Evolutionary conservation across 2,797 vertebrate genomes (phyloP), one percentile per base, ranked within the genome.

Genomic region (Phrynocephalus forsythii): DNA sequence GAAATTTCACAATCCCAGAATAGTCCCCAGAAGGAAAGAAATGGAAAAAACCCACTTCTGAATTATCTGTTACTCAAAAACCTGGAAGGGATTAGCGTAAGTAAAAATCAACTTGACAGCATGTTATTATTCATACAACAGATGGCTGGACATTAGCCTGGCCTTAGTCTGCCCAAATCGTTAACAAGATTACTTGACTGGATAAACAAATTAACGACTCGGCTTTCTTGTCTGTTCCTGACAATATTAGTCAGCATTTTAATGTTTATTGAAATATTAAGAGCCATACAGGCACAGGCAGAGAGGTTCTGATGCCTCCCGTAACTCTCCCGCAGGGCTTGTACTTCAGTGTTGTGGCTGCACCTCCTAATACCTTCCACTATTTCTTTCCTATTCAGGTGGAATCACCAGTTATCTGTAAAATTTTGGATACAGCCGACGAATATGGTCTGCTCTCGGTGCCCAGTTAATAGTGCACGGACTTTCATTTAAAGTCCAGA

Each of bases 321-420:
- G 18, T 33, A 44, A 16, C 26, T 26, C 11, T 13, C 48, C 10
- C 1, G 8, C 15, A 10, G 11, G 52, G 52, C 13, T 22, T 63
- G 20, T 79, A 16, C n/a, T 52, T n/a, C n/a, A n/a, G 5, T 20
- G 33, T 69, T 52, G n/a, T 78, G 38, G 48, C 30, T 68, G 13
- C 9, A 50, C 76, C 48, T 28, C 13, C 33, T 60, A n/a, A 72
- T 0, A 18, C 28, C 82, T 82, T 48, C 85, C 68, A 73, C 79
- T 85, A 10, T 82, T 91, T 26, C 2, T 87, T 69, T 82, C 16
- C 52, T 20, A n/a, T 94, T 91, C 82, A 98, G 99, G 99, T 99
- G 89, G 99, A 99, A 94, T 99, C 99, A 92, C 98, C 98, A 0
- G 98, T 99, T 90, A 99, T 99, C 94, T 99, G 99, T 96, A 98